Percentiles rank a stretch among this genome's conserved stretches.
phyloP scores from a whole-genome alignment of 2,888 invertebrate species.

The Nemurella pictetii region DNA sequence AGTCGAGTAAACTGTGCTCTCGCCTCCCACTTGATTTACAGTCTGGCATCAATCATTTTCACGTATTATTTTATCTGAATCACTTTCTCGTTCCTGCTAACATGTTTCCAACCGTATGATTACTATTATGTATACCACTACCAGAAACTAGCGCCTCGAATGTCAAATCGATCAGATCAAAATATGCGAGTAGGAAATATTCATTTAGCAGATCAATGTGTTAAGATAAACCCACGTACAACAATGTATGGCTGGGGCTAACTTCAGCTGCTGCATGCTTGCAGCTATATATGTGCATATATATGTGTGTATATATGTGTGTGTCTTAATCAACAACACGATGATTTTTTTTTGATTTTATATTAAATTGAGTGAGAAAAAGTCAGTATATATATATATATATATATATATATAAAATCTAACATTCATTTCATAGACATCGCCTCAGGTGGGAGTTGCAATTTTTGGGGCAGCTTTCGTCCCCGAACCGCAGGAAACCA shows the following conservation, averaged over 20 bases:
- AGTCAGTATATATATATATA: no score
- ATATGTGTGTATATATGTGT: no score
- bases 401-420: no score
- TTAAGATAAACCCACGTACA: conserved; percentile 7
- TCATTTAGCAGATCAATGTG: background rate
- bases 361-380: no score
- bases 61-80: conserved; percentile 14
- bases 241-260: background rate
- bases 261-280: no score
- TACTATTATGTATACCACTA: background rate
- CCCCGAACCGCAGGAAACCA: background rate
- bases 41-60: conserved; percentile 18
- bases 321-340: no score
- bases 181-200: conserved; percentile 5
- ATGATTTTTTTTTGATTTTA: no score
- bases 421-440: no score
- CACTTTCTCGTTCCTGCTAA: conserved; percentile 13
- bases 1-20: conserved; percentile 9
- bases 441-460: background rate
- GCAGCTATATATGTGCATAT: background rate
- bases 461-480: background rate
- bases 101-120: conserved; percentile 5
- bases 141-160: background rate
- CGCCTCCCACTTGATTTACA: background rate
- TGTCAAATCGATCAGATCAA: conserved; percentile 20